Percentiles rank a stretch among this genome's conserved stretches.
phyloP scores from a whole-genome alignment of 2,797 vertebrate genomes.

The Garrulus glandarius region DNA sequence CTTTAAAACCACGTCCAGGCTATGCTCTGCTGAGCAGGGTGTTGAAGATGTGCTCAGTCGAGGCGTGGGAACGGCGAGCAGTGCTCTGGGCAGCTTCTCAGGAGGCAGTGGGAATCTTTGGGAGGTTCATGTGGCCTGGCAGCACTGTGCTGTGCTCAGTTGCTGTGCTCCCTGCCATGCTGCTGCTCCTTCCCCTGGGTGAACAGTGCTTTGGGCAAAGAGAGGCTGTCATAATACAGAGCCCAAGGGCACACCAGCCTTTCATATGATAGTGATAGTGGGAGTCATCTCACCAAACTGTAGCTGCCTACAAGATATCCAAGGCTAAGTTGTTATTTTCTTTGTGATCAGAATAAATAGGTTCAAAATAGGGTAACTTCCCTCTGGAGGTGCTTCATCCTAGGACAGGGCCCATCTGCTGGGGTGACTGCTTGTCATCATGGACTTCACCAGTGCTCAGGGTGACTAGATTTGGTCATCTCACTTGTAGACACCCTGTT shows the following conservation, averaged over 20 bases:
- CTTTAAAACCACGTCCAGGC: not conserved
- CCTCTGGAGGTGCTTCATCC: accelerated
- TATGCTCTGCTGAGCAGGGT: not conserved
- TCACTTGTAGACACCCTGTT: not conserved
- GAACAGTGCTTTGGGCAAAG: not conserved
- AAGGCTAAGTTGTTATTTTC: not conserved
- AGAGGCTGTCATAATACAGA: not conserved
- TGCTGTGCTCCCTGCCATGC: not conserved
- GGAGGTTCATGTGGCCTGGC: not conserved
- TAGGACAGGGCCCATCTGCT: not conserved
- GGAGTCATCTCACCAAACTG: not conserved
- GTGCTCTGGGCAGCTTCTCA: not conserved
- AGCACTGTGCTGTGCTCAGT: accelerated
- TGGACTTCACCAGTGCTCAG: not conserved
- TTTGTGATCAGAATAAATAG: not conserved
- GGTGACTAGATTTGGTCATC: not conserved
- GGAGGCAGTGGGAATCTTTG: not conserved
- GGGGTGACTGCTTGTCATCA: not conserved
- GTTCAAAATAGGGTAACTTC: not conserved
- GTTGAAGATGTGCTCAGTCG: not conserved
- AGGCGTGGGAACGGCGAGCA: not conserved
- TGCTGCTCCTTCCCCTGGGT: not conserved
- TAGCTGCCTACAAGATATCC: not conserved
- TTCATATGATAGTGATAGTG: accelerated
- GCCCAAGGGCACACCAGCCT: too few species aligned